These are phyloP conservation scores for Dipodomys merriami DNA, from an alignment of 2,113 vertebrate species.

Conservation along the genomic window DNA sequence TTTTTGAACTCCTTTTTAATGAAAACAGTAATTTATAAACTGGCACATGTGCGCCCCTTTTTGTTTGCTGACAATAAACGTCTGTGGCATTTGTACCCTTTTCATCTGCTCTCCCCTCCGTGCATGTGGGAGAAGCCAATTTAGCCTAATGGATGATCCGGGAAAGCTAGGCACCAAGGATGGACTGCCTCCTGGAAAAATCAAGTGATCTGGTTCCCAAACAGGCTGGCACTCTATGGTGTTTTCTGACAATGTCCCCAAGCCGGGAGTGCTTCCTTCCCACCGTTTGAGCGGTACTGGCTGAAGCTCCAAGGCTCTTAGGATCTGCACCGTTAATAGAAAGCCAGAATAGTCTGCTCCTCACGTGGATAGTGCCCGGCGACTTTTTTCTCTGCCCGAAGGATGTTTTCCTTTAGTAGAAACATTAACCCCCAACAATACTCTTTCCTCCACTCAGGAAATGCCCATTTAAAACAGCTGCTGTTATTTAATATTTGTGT, in stretches of 20 bases:
- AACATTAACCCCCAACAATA: background rate
- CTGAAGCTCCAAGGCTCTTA: background rate
- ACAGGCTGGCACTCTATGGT: background rate
- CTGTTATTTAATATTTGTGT: background rate
- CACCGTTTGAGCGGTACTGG: rapidly evolving
- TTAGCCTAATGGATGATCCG: conserved; percentile 75
- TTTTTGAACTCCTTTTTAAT: conserved; percentile 79
- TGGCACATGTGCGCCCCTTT: conserved; percentile 85
- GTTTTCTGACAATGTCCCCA: background rate
- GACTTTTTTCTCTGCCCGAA: background rate
- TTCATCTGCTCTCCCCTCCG: conserved; percentile 84
- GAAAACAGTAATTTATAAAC: conserved; percentile 87
- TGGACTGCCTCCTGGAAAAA: conserved; percentile 30
- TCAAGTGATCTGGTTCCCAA: background rate
- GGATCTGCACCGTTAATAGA: background rate
- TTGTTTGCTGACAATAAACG: conserved; percentile 87
- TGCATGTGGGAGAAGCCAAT: conserved; percentile 82
- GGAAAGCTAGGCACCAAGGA: background rate
- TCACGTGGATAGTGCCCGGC: background rate
- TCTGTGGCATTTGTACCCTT: conserved; percentile 83
- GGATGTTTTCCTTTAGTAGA: background rate
- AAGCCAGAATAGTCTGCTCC: background rate
- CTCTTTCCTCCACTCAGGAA: background rate
- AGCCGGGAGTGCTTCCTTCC: background rate
- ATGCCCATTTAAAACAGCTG: conserved; percentile 5